Evolutionary conservation across 2,888 invertebrate genomes (phyloP), one percentile per base, ranked within the genome.

Genomic region (Celastrina argiolus): DNA sequence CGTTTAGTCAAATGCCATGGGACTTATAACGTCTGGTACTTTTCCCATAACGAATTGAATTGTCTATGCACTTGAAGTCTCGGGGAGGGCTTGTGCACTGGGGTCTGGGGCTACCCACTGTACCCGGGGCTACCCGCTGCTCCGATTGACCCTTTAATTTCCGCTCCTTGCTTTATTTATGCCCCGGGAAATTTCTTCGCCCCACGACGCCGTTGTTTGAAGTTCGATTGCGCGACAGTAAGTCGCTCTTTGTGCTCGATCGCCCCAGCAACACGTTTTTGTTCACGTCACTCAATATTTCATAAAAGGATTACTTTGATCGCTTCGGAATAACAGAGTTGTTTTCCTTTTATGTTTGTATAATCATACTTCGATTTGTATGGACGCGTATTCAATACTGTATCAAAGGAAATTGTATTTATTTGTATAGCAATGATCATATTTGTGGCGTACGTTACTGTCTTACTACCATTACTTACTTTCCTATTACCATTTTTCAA

Each of bases 101-200:
- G 69, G 63, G 69, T 67, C 67, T 69, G 66, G 31, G 75, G 72
- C 68, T 75, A 58, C 58, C 58, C 31, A 18, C 59, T 18, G 14
- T 73, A 71, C 73, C 77, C 51, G 71, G 74, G 75, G 72, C 68
- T 75, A 61, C 61, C 61, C 61, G 61, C 61, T 61, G 61, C 73
- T 72, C 72, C 77, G 72, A 77, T 80, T 78, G 81, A 81, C 83
- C 83, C 84, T 79, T 80, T 78, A 77, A 61, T 61, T 61, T 61
- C 61, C 39, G 76, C 78, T 78, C 76, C 75, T 78, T 75, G 78
- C 77, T 80, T 76, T 80, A 78, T 82, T 78, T 78, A 76, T 78
- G 74, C 77, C 71, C 72, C 73, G 76, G 77, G 74, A 76, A 74
- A 75, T 75, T 74, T 76, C 75, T 75, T 77, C 71, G 45, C 69